A percentile compares a stretch with the other conserved stretches of the same genome.
Evolutionary conservation across 2,888 invertebrate species (phyloP).

Genomic region (Poecilus cupreus): DNA sequence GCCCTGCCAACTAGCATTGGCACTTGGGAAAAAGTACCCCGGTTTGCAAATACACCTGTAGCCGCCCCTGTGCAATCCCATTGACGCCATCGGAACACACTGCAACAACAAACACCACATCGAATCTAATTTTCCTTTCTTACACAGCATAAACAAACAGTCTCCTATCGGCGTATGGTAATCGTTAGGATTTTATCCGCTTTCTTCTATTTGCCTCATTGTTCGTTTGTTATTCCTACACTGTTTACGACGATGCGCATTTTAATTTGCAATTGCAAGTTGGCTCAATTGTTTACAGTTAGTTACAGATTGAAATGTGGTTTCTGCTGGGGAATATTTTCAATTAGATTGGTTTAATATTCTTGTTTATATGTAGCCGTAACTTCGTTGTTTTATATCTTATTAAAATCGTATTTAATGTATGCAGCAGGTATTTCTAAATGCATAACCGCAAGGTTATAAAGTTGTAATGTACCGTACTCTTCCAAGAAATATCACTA

Average conservation of each 20-base stretch:
- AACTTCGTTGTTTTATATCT: conserved; percentile 24
- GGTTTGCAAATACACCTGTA: conserved; percentile 80
- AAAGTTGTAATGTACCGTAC: conserved; percentile 23
- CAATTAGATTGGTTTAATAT: conserved; percentile 44
- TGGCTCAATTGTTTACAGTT: not conserved
- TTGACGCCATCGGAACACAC: conserved; percentile 72
- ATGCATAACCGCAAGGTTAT: conserved; percentile 11
- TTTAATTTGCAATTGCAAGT: not conserved
- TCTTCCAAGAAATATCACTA: conserved; percentile 1
- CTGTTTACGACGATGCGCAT: not conserved
- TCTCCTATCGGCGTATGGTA: not conserved
- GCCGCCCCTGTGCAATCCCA: conserved; percentile 72
- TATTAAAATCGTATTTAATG: conserved; percentile 29
- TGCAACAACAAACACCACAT: conserved; percentile 66
- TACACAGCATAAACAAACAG: not conserved
- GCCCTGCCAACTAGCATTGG: conserved; percentile 73
- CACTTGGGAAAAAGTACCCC: conserved; percentile 77
- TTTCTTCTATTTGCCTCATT: not conserved
- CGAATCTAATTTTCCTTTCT: conserved; percentile 21
- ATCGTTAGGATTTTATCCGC: not conserved
- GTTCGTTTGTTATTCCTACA: not conserved
- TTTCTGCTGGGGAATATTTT: not conserved
- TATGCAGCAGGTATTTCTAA: not conserved
- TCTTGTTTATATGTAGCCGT: not conserved
- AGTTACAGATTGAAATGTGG: conserved; percentile 15